Base-by-base conservation (phyloP, 2,797 vertebrate species). In the Lates japonicus region DNA sequence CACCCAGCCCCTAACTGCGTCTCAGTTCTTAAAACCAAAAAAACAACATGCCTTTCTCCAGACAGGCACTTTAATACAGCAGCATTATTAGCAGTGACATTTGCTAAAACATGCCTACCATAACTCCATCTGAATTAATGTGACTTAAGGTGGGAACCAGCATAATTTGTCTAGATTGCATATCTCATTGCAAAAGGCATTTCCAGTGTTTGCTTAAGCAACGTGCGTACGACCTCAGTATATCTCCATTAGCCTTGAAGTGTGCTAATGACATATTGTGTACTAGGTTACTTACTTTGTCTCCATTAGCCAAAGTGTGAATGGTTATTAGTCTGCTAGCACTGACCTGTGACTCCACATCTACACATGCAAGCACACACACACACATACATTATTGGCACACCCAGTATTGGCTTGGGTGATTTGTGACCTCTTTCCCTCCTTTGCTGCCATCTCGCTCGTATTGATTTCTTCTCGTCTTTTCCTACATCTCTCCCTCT, bases 401-500 rank as follows among this genome's bases (percentile, higher is more conserved):
- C 60, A 52, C 81, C 64, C 78, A 64, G 80, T 89, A 93, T 92
- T 87, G 92, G 87, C 91, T 77, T 48, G 46, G 75, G 82, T 93
- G 93, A 93, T 94, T 92, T 93, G 93, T 93, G 93, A 92, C 93
- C 93, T 92, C 90, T 84, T 92, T 90, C 77, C 90, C 91, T 94
- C 90, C 92, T 88, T 91, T 87, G 87, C 91, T 92, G 92, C 91
- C 89, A 89, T 92, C 89, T 84, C 86, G 61, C 79, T 87, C 4
- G 29, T 89, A 94, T 93, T 89, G 92, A 93, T 94, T 93, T 93
- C 76, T 83, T 89, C 91, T 91, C 49, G 57, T 91, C 80, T 90
- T 90, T 88, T 76, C 68, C 70, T 76, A 66, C 60, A 44, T 80
- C 81, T 87, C 66, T 67, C 76, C 71, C 82, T 80, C 78, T 61